A percentile compares a stretch with the other conserved stretches of the same genome.
Evolutionary conservation across 2,113 vertebrate species (phyloP).

Genomic region (Corythornis madagascariensis): DNA sequence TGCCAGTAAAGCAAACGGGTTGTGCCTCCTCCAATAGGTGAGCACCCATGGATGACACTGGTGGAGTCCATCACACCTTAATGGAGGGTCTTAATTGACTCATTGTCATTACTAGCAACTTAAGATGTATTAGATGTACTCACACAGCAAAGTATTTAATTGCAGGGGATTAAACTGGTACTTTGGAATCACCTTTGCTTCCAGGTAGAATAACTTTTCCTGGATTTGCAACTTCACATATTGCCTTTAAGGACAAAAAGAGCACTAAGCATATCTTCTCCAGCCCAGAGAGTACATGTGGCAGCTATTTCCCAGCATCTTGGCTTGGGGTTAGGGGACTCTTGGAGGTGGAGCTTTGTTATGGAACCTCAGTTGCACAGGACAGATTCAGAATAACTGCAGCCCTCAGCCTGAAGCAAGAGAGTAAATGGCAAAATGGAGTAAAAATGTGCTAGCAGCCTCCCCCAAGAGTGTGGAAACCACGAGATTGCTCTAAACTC

Average conservation of each 20-base stretch:
- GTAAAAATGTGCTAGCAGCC: background rate
- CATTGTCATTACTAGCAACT: background rate
- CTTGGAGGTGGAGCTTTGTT: background rate
- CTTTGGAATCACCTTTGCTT: background rate
- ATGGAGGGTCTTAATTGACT: background rate
- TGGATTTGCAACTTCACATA: background rate
- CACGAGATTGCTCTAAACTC: background rate
- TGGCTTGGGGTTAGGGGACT: rapidly evolving
- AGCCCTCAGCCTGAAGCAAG: background rate
- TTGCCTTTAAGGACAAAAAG: background rate
- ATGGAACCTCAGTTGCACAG: background rate
- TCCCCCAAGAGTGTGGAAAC: background rate
- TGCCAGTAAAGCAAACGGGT: background rate
- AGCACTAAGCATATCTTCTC: background rate
- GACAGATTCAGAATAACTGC: background rate
- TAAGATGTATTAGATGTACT: background rate
- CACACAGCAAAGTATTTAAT: background rate
- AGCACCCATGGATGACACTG: background rate
- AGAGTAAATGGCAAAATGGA: background rate
- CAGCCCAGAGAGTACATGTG: background rate
- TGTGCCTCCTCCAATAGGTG: background rate
- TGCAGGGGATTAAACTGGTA: background rate
- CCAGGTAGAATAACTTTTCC: background rate
- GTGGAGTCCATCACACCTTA: background rate
- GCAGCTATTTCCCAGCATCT: background rate